These are phyloP conservation scores for Dryas iulia DNA, from an alignment of 1,140 invertebrate species.

Conservation along the genomic window DNA sequence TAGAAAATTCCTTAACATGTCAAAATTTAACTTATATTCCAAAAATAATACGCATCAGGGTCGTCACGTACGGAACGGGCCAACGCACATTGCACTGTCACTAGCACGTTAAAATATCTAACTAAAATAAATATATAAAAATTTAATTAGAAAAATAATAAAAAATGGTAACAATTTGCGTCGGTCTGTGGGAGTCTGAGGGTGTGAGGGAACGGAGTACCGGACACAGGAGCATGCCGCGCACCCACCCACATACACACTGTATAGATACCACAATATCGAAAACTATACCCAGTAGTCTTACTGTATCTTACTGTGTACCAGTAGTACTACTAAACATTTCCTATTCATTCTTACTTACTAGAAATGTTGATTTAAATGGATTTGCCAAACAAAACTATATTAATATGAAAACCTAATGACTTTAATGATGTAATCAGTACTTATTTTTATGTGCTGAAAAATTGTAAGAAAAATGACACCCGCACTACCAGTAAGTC, in stretches of 20 bases:
- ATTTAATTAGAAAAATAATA: not conserved
- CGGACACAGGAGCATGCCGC: constrained; percentile 31
- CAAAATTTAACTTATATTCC: not conserved
- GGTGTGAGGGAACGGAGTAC: not conserved
- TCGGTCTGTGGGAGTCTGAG: constrained; percentile 12
- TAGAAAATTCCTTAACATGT: too few species aligned
- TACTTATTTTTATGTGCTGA: too few species aligned
- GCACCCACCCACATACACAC: constrained; percentile 28
- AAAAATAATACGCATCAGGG: constrained; percentile 12
- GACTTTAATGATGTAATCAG: too few species aligned
- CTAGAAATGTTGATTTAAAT: too few species aligned
- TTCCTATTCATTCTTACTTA: too few species aligned
- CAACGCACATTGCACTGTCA: constrained; percentile 1
- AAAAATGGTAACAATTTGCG: not conserved
- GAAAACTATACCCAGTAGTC: too few species aligned
- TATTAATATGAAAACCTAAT: too few species aligned
- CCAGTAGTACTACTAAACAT: too few species aligned
- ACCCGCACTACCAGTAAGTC: too few species aligned
- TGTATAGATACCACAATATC: not conserved
- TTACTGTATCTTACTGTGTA: too few species aligned
- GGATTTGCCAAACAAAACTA: too few species aligned
- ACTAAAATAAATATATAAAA: not conserved
- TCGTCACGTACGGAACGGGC: not conserved
- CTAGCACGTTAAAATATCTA: not conserved
- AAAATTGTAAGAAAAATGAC: too few species aligned